These are phyloP conservation scores for Schizopygopsis malacanthus DNA, from an alignment of 2,797 vertebrate genomes.

Conservation along the genomic window DNA sequence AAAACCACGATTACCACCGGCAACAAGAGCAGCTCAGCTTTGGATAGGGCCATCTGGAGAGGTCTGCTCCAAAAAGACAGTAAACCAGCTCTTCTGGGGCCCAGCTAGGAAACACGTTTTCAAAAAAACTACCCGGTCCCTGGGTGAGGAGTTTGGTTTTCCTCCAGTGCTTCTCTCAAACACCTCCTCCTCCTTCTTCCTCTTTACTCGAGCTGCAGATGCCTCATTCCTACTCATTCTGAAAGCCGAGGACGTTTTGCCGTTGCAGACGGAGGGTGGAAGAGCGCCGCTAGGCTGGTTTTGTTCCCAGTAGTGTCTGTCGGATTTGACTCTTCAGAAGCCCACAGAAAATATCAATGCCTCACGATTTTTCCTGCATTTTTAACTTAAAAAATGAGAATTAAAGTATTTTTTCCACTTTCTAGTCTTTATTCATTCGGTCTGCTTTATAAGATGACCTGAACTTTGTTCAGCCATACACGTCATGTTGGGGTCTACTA, in stretches of 20 bases:
- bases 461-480: slow-evolving; percentile 4
- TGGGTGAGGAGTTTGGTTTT: slow-evolving; percentile 64
- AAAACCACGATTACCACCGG: slow-evolving; percentile 84
- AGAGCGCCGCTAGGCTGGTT: slow-evolving; percentile 36
- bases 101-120: slow-evolving; percentile 82
- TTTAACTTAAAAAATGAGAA: background rate
- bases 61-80: slow-evolving; percentile 78
- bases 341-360: slow-evolving; percentile 30
- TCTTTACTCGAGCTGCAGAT: slow-evolving; percentile 57
- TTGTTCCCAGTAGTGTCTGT: slow-evolving; percentile 36
- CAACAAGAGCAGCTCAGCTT: slow-evolving; percentile 65
- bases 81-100: slow-evolving; percentile 77
- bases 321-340: slow-evolving; percentile 31
- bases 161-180: slow-evolving; percentile 61
- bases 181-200: slow-evolving; percentile 59
- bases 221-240: slow-evolving; percentile 63
- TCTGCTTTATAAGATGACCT: slow-evolving; percentile 18
- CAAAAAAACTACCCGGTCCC: slow-evolving; percentile 61
- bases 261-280: slow-evolving; percentile 45
- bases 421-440: background rate
- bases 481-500: slow-evolving; percentile 16
- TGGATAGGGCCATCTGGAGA: slow-evolving; percentile 84
- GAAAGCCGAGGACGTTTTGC: slow-evolving; percentile 61
- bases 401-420: background rate
- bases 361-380: background rate